Evolutionary conservation across 1,140 invertebrate genomes (phyloP), one percentile per base, ranked within the genome.

Genomic region (Arctopsyche grandis): DNA sequence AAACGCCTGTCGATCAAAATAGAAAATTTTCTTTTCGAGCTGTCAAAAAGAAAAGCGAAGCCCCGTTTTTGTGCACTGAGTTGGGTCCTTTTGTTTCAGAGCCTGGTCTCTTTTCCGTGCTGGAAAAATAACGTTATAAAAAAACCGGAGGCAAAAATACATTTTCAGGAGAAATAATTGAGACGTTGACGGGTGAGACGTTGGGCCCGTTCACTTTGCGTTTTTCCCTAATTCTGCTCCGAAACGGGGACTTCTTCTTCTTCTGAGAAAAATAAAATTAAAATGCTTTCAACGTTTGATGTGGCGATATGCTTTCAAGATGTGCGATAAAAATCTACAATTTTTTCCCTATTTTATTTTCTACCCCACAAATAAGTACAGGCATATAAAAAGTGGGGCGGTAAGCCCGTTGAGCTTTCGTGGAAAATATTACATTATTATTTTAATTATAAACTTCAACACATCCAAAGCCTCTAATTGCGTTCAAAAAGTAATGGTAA

Each of bases 1-100:
- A 74, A 74, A 74, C 71, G 71, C 71, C 71, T 74, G 71, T 74
- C 71, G 71, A 74, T 74, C 71, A 74, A 74, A 74, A 56, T 73
- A 73, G 69, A 73, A 73, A 73, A 74, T 74, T 74, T 74, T 74
- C 29, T 29, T 56, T 74, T 74, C 48, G 14, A 21, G 16, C 71
- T 74, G 71, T 74, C 71, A 74, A 56, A 74, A 56, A 74, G 21
- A 74, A 74, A 46, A 56, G 69, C 44, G 46, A 44, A 43, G 26
- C 69, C 26, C 38, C 26, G 69, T 70, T 26, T 70, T 70, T 43
- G 69, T 38, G 26, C 26, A 14, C 16, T 29, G 69, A 56, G 21
- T 12, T 14, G 43, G 46, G 48, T n/a, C 48, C 44, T 74, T 74
- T 74, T 74, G 71, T 74, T 74, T 74, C 71, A 74, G 22, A 38